A percentile compares a stretch with the other conserved stretches of the same genome.
Conservation (phyloP, 1,140 invertebrate species). For the Eumeta japonica region DNA sequence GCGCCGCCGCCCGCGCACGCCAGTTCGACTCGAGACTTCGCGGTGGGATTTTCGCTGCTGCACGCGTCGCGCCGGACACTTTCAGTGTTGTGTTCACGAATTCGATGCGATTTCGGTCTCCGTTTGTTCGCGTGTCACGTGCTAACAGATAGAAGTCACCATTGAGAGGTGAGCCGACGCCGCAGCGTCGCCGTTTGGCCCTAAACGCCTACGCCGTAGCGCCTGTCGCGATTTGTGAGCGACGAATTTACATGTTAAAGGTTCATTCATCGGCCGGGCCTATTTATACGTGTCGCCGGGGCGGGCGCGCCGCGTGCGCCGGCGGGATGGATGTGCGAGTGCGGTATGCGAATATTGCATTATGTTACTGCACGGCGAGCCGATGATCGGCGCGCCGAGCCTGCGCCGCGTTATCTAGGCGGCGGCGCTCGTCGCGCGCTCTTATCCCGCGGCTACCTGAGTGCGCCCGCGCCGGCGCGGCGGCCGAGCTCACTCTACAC, state of each 20-base stretch:
- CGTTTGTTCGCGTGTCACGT: not conserved
- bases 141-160: conserved; percentile 21
- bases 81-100: conserved; percentile 35
- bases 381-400: no score
- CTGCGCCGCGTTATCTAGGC: conserved; percentile 51
- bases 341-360: no score
- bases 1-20: conserved; percentile 25
- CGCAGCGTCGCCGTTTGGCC: conserved; percentile 40
- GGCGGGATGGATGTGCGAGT: no score
- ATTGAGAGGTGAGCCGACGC: conserved; percentile 42
- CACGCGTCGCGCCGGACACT: conserved; percentile 14
- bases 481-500: no score
- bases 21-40: conserved; percentile 35
- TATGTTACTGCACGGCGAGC: no score
- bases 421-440: conserved; percentile 36
- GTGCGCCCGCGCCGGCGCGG: no score
- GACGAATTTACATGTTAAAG: conserved; percentile 54
- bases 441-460: conserved; percentile 53
- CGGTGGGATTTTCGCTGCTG: conserved; percentile 19
- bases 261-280: conserved; percentile 43
- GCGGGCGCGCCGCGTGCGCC: no score
- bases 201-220: conserved; percentile 42
- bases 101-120: conserved; percentile 20
- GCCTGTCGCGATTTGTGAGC: conserved; percentile 49
- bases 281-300: no score